phyloP scores from a whole-genome alignment of 2,888 invertebrate genomes.

The Brachylomia viminalis region DNA sequence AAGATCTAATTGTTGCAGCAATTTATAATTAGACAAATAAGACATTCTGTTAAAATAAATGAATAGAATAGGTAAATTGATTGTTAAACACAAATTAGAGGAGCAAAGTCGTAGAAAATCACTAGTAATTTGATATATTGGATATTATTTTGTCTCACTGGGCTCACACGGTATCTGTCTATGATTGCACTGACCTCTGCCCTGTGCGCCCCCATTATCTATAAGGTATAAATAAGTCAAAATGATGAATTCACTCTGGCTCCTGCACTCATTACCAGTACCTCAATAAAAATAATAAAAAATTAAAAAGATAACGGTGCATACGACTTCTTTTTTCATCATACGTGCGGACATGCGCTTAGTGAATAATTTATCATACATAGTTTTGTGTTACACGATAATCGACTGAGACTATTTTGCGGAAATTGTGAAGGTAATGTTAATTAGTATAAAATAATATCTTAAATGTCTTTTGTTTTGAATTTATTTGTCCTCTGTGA shows the following conservation, averaged over 20 bases:
- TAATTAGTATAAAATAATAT: slow-evolving; percentile 50
- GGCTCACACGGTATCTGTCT: slow-evolving; percentile 82
- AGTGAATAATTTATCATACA: slow-evolving; percentile 48
- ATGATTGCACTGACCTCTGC: slow-evolving; percentile 88
- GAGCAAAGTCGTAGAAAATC: slow-evolving; percentile 62
- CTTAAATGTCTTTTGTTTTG: slow-evolving; percentile 24
- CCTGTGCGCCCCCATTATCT: slow-evolving; percentile 83
- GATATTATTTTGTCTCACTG: slow-evolving; percentile 83
- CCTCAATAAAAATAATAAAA: slow-evolving; percentile 72
- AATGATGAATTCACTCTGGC: slow-evolving; percentile 81
- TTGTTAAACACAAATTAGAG: slow-evolving; percentile 36
- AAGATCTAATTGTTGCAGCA: not conserved
- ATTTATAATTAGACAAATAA: not conserved
- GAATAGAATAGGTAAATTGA: slow-evolving; percentile 6
- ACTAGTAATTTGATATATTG: slow-evolving; percentile 75
- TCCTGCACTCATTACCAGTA: slow-evolving; percentile 73
- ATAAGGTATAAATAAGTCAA: slow-evolving; percentile 86
- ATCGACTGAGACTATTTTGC: slow-evolving; percentile 34
- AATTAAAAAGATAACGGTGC: slow-evolving; percentile 68
- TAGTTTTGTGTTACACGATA: slow-evolving; percentile 41
- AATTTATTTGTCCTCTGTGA: slow-evolving; percentile 14
- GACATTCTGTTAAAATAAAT: not conserved
- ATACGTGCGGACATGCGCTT: slow-evolving; percentile 35
- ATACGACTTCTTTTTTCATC: slow-evolving; percentile 31
- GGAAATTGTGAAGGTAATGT: slow-evolving; percentile 59